These are phyloP conservation scores for Rhopalosiphum maidis DNA, from an alignment of 1,140 invertebrate genomes.

Conservation along the genomic window DNA sequence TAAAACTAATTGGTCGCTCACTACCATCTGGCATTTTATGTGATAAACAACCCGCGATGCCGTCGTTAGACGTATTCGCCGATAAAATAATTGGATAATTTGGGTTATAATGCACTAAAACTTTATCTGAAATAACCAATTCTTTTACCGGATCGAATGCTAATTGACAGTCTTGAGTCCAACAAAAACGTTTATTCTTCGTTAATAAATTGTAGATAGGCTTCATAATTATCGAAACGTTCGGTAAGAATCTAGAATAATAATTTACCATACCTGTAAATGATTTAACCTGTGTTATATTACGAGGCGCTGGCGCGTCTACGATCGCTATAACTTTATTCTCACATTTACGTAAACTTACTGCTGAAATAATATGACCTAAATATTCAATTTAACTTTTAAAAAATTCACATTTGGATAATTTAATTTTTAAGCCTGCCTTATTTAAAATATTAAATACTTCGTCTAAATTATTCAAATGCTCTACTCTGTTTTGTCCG, in stretches of 20 bases:
- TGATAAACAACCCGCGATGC: constrained; percentile 18
- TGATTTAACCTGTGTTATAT: constrained; percentile 59
- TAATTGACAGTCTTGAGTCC: constrained; percentile 54
- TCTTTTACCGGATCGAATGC: constrained; percentile 58
- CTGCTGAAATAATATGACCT: constrained; percentile 3
- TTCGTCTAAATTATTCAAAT: neutral
- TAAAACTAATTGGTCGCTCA: constrained; percentile 65
- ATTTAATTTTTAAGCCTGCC: too few species aligned
- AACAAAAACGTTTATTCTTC: constrained; percentile 26
- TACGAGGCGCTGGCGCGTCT: constrained; percentile 61
- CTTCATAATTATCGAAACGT: neutral
- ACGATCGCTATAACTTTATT: constrained; percentile 62
- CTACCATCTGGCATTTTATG: constrained; percentile 58
- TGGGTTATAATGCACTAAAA: constrained; percentile 60
- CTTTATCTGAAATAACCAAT: constrained; percentile 47
- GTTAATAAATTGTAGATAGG: constrained; percentile 47
- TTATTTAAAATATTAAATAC: neutral
- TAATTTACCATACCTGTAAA: constrained; percentile 56
- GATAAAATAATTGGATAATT: constrained; percentile 47
- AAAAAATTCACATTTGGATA: too few species aligned
- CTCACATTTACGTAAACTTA: constrained; percentile 2
- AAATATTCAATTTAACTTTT: neutral
- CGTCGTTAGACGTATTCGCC: constrained; percentile 32
- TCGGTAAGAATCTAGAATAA: constrained; percentile 56
- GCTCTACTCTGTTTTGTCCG: too few species aligned